A percentile compares a stretch with the other conserved stretches of the same genome.
These are phyloP conservation scores for Drosophila stalkeri DNA, from an alignment of 2,888 invertebrate species.

Conservation along the genomic window DNA sequence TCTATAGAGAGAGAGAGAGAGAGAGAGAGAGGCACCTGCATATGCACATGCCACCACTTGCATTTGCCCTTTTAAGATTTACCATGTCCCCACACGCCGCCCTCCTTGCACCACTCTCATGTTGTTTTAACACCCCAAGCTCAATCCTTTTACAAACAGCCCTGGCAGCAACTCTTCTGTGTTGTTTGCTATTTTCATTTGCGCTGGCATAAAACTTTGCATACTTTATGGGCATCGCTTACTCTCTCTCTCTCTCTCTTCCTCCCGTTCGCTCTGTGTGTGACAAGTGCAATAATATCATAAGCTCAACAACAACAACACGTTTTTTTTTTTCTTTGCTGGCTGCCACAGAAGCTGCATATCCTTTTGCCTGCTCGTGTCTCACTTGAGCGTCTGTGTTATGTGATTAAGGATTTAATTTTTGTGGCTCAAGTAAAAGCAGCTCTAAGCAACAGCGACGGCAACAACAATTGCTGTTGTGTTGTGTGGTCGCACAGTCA, in stretches of 20 bases:
- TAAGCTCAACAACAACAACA: conserved; percentile 62
- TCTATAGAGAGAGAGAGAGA: conserved; percentile 42
- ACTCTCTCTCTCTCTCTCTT: background rate
- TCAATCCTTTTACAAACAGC: background rate
- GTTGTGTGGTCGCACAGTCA: conserved; percentile 40
- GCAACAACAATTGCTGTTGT: conserved; percentile 6
- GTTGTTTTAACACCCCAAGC: background rate
- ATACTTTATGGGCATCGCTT: conserved; percentile 65
- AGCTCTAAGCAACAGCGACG: background rate
- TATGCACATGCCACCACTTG: conserved; percentile 44
- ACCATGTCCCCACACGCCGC: background rate
- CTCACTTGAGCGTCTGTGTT: conserved; percentile 62
- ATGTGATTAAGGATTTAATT: conserved; percentile 81
- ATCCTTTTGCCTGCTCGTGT: conserved; percentile 14
- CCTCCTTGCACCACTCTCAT: background rate
- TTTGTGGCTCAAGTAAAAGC: conserved; percentile 47
- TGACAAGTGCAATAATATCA: conserved; percentile 79
- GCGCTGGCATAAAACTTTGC: conserved; percentile 76
- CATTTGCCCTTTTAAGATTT: conserved; percentile 17
- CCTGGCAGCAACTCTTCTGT: conserved; percentile 21
- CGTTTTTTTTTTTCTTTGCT: conserved; percentile 43
- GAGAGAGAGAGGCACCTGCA: conserved; percentile 27
- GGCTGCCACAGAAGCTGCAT: conserved; percentile 7
- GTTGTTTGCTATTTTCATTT: conserved; percentile 75
- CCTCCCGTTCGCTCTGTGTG: conserved; percentile 21